Evolutionary conservation across 2,888 invertebrate genomes (phyloP), one percentile per base, ranked within the genome.

Genomic region (Plutella xylostella): DNA sequence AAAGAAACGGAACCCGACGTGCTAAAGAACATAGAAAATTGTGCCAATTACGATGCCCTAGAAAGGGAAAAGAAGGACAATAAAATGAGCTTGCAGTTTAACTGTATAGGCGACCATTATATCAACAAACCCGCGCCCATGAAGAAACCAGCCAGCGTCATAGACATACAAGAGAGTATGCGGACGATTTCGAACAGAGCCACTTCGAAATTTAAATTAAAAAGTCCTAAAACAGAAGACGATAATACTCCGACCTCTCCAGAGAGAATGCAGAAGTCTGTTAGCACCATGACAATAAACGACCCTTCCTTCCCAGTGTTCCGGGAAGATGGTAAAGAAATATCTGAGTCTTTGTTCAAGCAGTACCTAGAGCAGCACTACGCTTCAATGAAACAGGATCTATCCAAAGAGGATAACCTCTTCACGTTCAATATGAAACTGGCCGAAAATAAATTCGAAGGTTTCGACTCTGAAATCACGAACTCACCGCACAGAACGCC

Each of bases 251-350:
- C 67, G 1, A 68, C 70, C 2, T 65, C 73, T 0, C 70, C 72
- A 1, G 78, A 78, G 39, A 61, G 61, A n/a, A 49, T 66, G 28
- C 48, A 59, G 2, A 74, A 74, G 47, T 78, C 71, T 38, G 74
- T 77, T 30, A 84, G 85, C 45, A 88, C 86, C 21, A 87, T 89
- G 62, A 92, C 93, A 0, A 92, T 93, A 44, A 88, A 90, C 37
- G 94, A 94, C 69, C 93, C 94, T 1, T 85, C 85, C 48, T 92
- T 89, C 78, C 93, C 93, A 0, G 88, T 92, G 18, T 92, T 92
- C 55, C 88, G 90, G 59, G 85, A 86, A 48, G 90, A 92, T 53
- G 93, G 93, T 0, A 86, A 89, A 40, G 89, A 90, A 4, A 89
- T 90, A 46, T 93, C 93, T 0, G 88, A 89, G 51, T 88, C 88